Evolutionary conservation across 2,797 vertebrate species (phyloP).

Genomic region (Sebastes umbrosus): DNA sequence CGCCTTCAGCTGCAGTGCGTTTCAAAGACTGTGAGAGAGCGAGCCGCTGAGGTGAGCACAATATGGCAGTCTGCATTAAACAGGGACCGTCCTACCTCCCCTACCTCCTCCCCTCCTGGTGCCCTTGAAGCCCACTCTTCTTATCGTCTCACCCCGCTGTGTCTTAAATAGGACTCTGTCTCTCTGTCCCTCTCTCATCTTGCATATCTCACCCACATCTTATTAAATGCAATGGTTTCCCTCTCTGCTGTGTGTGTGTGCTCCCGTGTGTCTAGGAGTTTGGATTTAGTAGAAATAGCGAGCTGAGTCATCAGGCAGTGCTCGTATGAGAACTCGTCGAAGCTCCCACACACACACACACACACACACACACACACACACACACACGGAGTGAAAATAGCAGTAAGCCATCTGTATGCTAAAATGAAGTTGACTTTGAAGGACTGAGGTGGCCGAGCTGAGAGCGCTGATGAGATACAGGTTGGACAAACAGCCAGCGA

Average conservation of each 20-base stretch:
- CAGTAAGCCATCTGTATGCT: slow-evolving; percentile 59
- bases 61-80: slow-evolving; percentile 40
- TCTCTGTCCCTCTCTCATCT: slow-evolving; percentile 23
- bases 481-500: slow-evolving; percentile 56
- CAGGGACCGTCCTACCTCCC: background rate
- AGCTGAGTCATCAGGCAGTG: slow-evolving; percentile 70
- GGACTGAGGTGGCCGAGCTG: slow-evolving; percentile 34
- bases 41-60: slow-evolving; percentile 21
- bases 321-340: slow-evolving; percentile 46
- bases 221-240: slow-evolving; percentile 37
- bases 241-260: background rate
- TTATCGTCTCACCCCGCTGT: slow-evolving; percentile 43
- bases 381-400: slow-evolving; percentile 32
- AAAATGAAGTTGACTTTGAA: slow-evolving; percentile 76
- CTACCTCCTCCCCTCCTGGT: background rate
- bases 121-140: slow-evolving; percentile 36
- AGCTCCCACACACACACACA: slow-evolving; percentile 47
- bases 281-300: slow-evolving; percentile 53
- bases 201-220: slow-evolving; percentile 34
- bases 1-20: slow-evolving; percentile 3
- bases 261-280: slow-evolving; percentile 43
- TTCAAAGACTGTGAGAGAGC: slow-evolving; percentile 21
- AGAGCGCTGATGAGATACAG: slow-evolving; percentile 73
- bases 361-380: slow-evolving; percentile 28
- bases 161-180: slow-evolving; percentile 31